Evolutionary conservation across 2,888 invertebrate genomes (phyloP).

Genomic region (Zonitis immaculata): DNA sequence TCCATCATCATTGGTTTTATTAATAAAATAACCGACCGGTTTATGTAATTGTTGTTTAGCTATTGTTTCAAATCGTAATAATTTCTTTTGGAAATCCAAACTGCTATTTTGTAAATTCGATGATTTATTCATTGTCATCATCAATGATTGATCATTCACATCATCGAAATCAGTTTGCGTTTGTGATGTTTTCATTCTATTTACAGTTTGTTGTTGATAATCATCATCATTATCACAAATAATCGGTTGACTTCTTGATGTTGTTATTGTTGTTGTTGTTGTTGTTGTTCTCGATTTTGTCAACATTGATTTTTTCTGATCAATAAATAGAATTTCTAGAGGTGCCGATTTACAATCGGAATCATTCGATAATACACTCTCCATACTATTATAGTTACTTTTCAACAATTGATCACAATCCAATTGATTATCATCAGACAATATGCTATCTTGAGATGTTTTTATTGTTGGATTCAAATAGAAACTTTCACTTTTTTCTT

Average conservation of each 20-base stretch:
- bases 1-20: conserved; percentile 31
- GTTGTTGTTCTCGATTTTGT: conserved; percentile 31
- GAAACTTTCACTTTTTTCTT: conserved; percentile 71
- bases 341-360: conserved; percentile 75
- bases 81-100: conserved; percentile 45
- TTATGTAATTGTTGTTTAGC: conserved; percentile 28
- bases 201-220: too few species aligned
- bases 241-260: conserved; percentile 25
- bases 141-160: too few species aligned
- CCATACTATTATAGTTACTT: conserved; percentile 71
- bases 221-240: conserved; percentile 36
- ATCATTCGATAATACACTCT: conserved; percentile 76
- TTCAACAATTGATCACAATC: conserved; percentile 50
- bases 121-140: conserved; percentile 40
- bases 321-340: conserved; percentile 62
- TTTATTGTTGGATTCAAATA: conserved; percentile 66
- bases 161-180: conserved; percentile 47
- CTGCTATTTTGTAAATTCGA: conserved; percentile 39
- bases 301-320: neutral
- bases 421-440: conserved; percentile 58
- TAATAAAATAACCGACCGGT: conserved; percentile 43
- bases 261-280: conserved; percentile 31
- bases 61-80: conserved; percentile 44
- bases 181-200: conserved; percentile 40
- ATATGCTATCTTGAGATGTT: conserved; percentile 68